These are phyloP conservation scores for Silurus asotus DNA, from an alignment of 2,113 vertebrate species.

Conservation along the genomic window DNA sequence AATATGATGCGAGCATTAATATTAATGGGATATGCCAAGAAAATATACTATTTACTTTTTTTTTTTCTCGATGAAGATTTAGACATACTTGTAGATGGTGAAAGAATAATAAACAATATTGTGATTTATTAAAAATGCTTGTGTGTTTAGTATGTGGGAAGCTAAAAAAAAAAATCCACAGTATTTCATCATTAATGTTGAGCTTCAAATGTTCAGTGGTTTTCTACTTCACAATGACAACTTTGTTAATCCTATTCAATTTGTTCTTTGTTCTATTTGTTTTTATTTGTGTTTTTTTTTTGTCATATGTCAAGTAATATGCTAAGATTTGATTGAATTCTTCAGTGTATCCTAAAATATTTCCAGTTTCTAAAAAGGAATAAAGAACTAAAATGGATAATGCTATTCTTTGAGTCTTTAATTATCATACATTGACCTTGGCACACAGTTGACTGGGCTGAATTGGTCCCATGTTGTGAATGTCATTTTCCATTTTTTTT, in stretches of 20 bases:
- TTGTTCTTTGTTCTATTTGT: constrained; percentile 39
- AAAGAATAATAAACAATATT: constrained; percentile 64
- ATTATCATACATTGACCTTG: constrained; percentile 28
- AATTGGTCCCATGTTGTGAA: constrained; percentile 25
- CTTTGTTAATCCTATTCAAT: constrained; percentile 24
- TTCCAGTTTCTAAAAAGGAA: constrained; percentile 43
- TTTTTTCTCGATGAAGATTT: constrained; percentile 57
- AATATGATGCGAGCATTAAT: constrained; percentile 69
- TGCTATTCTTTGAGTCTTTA: constrained; percentile 10
- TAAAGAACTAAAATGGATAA: constrained; percentile 36
- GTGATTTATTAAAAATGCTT: constrained; percentile 26
- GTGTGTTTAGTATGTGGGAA: constrained; percentile 52
- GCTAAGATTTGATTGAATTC: constrained; percentile 15
- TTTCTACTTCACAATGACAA: constrained; percentile 19
- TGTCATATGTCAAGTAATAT: constrained; percentile 11
- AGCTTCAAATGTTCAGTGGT: constrained; percentile 25
- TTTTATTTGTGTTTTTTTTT: constrained; percentile 27
- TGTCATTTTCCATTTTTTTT: not conserved
- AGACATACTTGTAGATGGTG: constrained; percentile 48
- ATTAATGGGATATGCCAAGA: constrained; percentile 56
- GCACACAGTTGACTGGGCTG: not conserved
- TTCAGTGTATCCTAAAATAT: constrained; percentile 33
- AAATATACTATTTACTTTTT: constrained; percentile 46
- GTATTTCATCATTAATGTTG: constrained; percentile 28
- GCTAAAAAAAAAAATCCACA: not conserved